These are phyloP conservation scores for Callipepla californica DNA, from an alignment of 2,113 vertebrate genomes.

Conservation along the genomic window DNA sequence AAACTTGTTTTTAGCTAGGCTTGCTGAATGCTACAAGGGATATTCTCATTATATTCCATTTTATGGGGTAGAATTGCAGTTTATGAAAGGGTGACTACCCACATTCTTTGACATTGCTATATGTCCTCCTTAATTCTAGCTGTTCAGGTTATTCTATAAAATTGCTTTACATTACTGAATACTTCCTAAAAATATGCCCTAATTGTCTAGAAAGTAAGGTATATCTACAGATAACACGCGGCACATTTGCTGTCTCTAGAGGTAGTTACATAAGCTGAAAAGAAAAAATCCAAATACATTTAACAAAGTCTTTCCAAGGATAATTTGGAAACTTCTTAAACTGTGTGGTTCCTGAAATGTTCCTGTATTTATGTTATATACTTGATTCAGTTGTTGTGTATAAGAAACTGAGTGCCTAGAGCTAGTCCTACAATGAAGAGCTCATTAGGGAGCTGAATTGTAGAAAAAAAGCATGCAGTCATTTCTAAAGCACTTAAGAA, in stretches of 20 bases:
- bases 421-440: background rate
- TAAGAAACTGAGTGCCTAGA: background rate
- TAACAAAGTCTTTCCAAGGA: background rate
- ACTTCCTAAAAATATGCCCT: background rate
- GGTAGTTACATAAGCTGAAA: background rate
- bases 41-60: background rate
- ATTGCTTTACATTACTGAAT: background rate
- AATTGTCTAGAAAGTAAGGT: background rate
- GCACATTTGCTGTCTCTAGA: background rate
- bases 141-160: background rate
- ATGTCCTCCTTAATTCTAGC: background rate
- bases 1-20: background rate
- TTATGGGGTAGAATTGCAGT: background rate
- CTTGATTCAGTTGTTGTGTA: background rate
- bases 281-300: background rate
- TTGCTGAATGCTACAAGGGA: background rate
- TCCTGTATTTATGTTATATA: background rate
- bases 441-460: background rate
- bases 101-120: background rate
- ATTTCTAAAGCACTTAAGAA: background rate
- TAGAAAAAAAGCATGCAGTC: background rate
- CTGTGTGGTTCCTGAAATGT: background rate
- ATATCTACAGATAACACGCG: background rate
- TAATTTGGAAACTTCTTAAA: background rate
- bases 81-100: background rate